A percentile compares a stretch with the other conserved stretches of the same genome.
Conservation (phyloP, 2,888 invertebrate species). For the Pollenia labialis region DNA sequence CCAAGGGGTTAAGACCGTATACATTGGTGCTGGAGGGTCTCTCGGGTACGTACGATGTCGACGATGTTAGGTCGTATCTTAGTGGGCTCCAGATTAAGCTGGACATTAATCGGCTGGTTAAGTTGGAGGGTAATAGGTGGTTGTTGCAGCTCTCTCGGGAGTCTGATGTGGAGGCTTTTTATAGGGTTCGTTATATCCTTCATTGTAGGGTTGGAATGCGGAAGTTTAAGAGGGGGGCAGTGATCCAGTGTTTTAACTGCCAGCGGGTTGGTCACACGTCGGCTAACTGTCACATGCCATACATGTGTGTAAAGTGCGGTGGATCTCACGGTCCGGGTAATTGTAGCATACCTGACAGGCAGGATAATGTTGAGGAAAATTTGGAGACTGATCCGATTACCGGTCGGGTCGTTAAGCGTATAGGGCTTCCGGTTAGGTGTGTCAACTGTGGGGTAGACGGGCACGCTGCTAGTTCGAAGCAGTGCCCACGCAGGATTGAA, state of each 20-base stretch:
- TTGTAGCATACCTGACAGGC: not conserved
- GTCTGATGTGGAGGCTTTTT: not conserved
- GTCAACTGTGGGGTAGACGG: not conserved
- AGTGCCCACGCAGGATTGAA: not conserved
- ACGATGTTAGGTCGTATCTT: not conserved
- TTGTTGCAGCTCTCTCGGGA: not conserved
- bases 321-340: constrained; percentile 1
- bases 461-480: not conserved
- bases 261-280: not conserved
- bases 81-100: not conserved
- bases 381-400: not conserved
- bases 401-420: not conserved
- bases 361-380: not conserved
- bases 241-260: not conserved
- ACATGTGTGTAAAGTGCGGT: constrained; percentile 24
- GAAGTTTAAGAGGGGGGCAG: not conserved
- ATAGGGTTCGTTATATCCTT: not conserved
- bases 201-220: not conserved
- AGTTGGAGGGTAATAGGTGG: not conserved
- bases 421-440: not conserved
- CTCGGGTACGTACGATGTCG: not conserved
- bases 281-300: constrained; percentile 19
- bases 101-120: not conserved
- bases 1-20: not conserved
- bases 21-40: not conserved